Base-by-base conservation (phyloP, 2,888 invertebrate genomes). In the Vesta saturnalis region DNA sequence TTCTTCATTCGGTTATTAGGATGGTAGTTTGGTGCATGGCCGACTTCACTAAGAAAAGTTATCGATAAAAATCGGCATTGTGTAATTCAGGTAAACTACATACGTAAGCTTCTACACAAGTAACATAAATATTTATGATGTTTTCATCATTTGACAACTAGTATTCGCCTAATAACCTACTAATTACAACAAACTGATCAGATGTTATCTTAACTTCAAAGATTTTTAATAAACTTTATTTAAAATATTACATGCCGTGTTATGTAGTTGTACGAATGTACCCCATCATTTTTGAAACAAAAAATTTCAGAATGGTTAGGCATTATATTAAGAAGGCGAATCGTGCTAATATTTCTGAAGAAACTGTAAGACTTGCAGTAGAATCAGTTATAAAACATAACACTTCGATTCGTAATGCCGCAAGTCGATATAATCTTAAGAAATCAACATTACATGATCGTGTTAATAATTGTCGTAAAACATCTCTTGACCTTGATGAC, bases 231-330 rank as follows among this genome's bases (percentile, higher is more conserved):
- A 10, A 30, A 30, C 30, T 30, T 2, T 54, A 54, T 4, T 54
- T 54, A 54, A 54, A 54, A 54, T 54, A 54, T 19, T 19, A 54
- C 54, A 54, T 12, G 54, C 54, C 54, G 54, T 54, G 54, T 54
- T 54, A 54, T 54, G 18, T 18, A 54, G 49, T 49, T 49, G 49
- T 49, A 49, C 49, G 49, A 49, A 49, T 15, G 49, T 49, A 49
- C 49, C 18, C 49, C 49, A 49, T 15, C 49, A 49, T 49, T 49
- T 49, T 49, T 49, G 19, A 54, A 19, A 54, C 54, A 54, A 54
- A 21, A 54, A 54, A 54, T 54, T 54, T 21, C 54, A 54, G 54
- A 54, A 54, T 54, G 54, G 21, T 54, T 54, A 54, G 54, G 22
- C 54, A 54, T 54, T 54, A 54, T 54, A 54, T 54, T 21, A 18